A percentile compares a stretch with the other conserved stretches of the same genome.
Conservation (phyloP, 2,888 invertebrate species). For the Cantharis flavilabris region DNA sequence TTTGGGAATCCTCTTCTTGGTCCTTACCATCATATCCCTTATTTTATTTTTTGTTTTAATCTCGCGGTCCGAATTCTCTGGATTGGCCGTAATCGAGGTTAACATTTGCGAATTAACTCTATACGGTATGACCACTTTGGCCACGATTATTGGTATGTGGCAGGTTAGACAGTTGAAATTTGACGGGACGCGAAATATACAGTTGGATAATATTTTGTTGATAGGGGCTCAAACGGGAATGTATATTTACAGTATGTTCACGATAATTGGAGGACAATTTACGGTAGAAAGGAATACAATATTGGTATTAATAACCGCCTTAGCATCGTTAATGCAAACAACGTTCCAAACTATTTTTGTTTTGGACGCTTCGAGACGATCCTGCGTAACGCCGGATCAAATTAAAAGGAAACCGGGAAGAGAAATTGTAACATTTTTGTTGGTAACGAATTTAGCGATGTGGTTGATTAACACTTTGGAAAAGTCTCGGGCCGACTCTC, state of each 20-base stretch:
- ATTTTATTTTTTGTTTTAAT: slow-evolving; percentile 90
- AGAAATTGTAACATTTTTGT: slow-evolving; percentile 89
- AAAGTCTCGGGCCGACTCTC: slow-evolving; percentile 87
- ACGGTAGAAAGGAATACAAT: slow-evolving; percentile 80
- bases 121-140: slow-evolving; percentile 83
- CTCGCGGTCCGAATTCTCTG: slow-evolving; percentile 77
- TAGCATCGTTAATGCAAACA: slow-evolving; percentile 86
- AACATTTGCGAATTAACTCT: slow-evolving; percentile 87
- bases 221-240: slow-evolving; percentile 94
- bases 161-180: slow-evolving; percentile 85
- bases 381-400: slow-evolving; percentile 81
- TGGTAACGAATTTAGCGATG: slow-evolving; percentile 90
- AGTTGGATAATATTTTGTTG: slow-evolving; percentile 86
- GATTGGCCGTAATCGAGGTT: slow-evolving; percentile 84
- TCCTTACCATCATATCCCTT: slow-evolving; percentile 87
- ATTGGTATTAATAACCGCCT: slow-evolving; percentile 79
- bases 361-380: slow-evolving; percentile 84
- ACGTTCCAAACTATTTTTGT: slow-evolving; percentile 91
- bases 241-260: slow-evolving; percentile 91
- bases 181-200: slow-evolving; percentile 79
- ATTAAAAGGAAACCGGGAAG: slow-evolving; percentile 87
- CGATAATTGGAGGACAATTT: slow-evolving; percentile 91
- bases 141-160: slow-evolving; percentile 86
- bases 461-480: slow-evolving; percentile 94
- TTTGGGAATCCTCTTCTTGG: slow-evolving; percentile 84